These are phyloP conservation scores for Perccottus glenii DNA, from an alignment of 2,113 vertebrate genomes.

Conservation along the genomic window DNA sequence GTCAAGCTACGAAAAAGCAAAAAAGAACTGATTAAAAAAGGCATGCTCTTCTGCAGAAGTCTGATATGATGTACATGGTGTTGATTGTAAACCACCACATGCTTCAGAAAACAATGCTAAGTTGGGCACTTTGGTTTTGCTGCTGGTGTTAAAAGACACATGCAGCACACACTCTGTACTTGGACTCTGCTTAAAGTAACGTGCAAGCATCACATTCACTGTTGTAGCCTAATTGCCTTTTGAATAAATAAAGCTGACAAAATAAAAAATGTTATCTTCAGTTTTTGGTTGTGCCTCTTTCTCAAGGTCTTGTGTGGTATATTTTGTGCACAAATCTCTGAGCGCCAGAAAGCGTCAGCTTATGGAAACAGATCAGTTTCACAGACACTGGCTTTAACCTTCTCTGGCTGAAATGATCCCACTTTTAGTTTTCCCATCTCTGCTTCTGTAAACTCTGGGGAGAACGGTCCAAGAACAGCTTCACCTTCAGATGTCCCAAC, in stretches of 20 bases:
- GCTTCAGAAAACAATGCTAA: conserved; percentile 52
- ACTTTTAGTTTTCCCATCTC: conserved; percentile 4
- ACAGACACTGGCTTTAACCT: conserved; percentile 22
- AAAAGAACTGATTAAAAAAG: conserved; percentile 52
- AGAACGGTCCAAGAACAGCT: background rate
- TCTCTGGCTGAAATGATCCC: conserved; percentile 6
- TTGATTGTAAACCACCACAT: conserved; percentile 66
- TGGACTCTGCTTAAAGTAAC: conserved; percentile 59
- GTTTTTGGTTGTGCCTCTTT: background rate
- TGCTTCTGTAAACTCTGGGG: background rate
- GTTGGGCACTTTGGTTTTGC: conserved; percentile 35
- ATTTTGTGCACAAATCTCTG: background rate
- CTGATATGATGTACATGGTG: conserved; percentile 63
- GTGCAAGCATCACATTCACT: conserved; percentile 71
- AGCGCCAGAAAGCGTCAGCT: background rate
- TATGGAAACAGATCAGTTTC: conserved; percentile 23
- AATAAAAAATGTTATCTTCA: conserved; percentile 8
- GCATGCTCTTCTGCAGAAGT: conserved; percentile 68
- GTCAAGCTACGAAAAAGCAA: conserved; percentile 39
- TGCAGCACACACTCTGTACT: conserved; percentile 51
- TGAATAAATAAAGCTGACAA: conserved; percentile 68
- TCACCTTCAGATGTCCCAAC: background rate
- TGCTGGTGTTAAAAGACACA: conserved; percentile 39
- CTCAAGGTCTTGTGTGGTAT: background rate
- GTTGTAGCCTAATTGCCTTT: conserved; percentile 72